These are phyloP conservation scores for Australoheros facetus DNA, from an alignment of 2,797 vertebrate genomes.

Conservation along the genomic window DNA sequence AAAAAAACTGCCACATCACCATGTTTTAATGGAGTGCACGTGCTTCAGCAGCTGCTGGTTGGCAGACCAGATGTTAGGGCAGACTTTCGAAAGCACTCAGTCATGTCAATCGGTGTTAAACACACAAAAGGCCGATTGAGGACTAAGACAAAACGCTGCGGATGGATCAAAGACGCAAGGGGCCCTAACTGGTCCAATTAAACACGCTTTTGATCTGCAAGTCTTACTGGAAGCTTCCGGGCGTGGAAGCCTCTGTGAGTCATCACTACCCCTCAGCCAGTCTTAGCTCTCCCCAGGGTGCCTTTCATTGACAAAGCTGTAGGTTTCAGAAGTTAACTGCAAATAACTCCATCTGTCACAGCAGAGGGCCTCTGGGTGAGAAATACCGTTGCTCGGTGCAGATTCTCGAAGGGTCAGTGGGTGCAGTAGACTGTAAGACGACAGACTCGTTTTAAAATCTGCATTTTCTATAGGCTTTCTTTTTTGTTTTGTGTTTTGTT, in stretches of 20 bases:
- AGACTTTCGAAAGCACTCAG: slow-evolving; percentile 15
- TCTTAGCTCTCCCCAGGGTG: slow-evolving; percentile 60
- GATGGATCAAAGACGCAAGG: slow-evolving; percentile 53
- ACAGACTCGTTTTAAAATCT: slow-evolving; percentile 11
- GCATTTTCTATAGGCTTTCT: slow-evolving; percentile 31
- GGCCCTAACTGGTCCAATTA: slow-evolving; percentile 56
- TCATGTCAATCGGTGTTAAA: slow-evolving; percentile 26
- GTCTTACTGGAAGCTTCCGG: slow-evolving; percentile 59
- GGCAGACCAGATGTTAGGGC: slow-evolving; percentile 41
- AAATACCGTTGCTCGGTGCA: slow-evolving; percentile 20
- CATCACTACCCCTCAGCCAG: slow-evolving; percentile 56
- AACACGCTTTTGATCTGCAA: slow-evolving; percentile 51
- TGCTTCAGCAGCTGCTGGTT: slow-evolving; percentile 49
- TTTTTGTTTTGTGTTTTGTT: neutral
- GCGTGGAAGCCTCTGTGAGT: slow-evolving; percentile 61
- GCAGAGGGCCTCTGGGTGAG: slow-evolving; percentile 31
- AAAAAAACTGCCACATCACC: slow-evolving; percentile 64
- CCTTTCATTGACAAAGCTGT: slow-evolving; percentile 63
- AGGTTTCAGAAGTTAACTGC: slow-evolving; percentile 55
- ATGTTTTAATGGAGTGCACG: slow-evolving; percentile 47
- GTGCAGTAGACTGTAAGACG: neutral
- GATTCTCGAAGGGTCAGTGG: slow-evolving; percentile 15
- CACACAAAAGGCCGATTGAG: slow-evolving; percentile 25
- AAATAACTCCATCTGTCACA: slow-evolving; percentile 57
- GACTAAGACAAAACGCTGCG: slow-evolving; percentile 26